Base-by-base conservation (phyloP, 2,797 vertebrate species). In the Poecilia gillii region DNA sequence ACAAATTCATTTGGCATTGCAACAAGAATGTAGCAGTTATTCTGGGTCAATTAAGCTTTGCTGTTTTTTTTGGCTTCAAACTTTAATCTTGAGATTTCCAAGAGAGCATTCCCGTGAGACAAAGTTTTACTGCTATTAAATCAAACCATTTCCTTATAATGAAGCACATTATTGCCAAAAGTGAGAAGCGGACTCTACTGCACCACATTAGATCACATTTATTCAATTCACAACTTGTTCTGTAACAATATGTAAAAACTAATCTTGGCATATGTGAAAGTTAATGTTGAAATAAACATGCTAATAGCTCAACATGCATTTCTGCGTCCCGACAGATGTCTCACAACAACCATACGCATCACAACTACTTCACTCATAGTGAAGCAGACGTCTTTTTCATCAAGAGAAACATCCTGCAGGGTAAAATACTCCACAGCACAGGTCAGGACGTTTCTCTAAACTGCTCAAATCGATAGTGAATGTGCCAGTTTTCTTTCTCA, bases 41-140 rank as follows among this genome's bases (percentile, higher is more conserved):
- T 68, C 20, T 68, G 36, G 36, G 64, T 68, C 59, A 64, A 64
- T 64, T 64, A 62, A 66, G 62, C 6, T 25, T 68, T 68, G 20
- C 6, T 41, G 23, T 9, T n/a, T 13, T 53, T 28, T 64, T 64
- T 36, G 33, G 62, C 62, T 39, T 64, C 33, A 64, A 23, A 64
- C 31, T 23, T 33, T 36, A 64, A 39, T 39, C 16, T 36, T 36
- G 62, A 64, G 18, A 39, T 39, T 36, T 64, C 16, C 33, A 64
- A 18, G 33, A 39, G 16, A 64, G 62, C 20, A 18, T 39, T 36
- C 62, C 31, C 18, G 18, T 36, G 31, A 64, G 62, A 64, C 3
- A 3, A 64, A 20, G n/a, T 36, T 64, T 64, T 64, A 20, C 14
- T 36, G 31, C 31, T 12, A 36, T 4, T n/a, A 36, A 59, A 59